Base-by-base conservation (phyloP, 1,140 invertebrate species). In the Vanessa atalanta region DNA sequence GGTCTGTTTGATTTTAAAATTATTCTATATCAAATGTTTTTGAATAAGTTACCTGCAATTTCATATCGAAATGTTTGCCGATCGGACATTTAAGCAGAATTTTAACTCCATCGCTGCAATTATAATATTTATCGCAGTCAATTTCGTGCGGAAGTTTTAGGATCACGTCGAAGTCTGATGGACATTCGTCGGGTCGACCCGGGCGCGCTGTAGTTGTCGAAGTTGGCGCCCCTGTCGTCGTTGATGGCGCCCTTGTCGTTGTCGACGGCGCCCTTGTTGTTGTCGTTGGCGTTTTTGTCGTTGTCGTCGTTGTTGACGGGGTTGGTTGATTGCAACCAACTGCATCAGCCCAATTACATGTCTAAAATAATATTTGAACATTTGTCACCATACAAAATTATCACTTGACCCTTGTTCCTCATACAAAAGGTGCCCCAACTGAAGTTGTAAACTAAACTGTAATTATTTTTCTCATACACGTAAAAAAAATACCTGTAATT, bases 401-500 rank as follows among this genome's bases (percentile, higher is more conserved):
- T 20, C 20, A 20, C 20, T 20, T 20, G 20, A 20, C 20, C 1
- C 20, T 20, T 20, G 20, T 20, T 20, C 20, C 20, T 20, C 20
- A 20, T 20, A 20, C 20, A 20, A 20, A 20, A 20, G 1, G 20
- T 0, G 0, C 20, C 20, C 20, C 20, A 20, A 20, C 20, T 20
- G 1, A 20, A 20, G 20, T 20, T 20, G 20, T n/a, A n/a, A 20
- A 20, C 0, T 5, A 37, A 37, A 37, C 31, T 37, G 31, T 20
- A 20, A 0, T 20, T 20, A 2, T 1, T 31, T 4, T 43, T 43
- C 37, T 43, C 9, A 9, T 43, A 31, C 26, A 31, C 26, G 6
- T 43, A 43, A 5, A 20, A 20, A n/a, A 43, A 9, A 55, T 81
- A 89, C 87, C 74, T 93, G 80, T 48, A 76, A 70, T 0, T 77